phyloP scores from a whole-genome alignment of 2,797 vertebrate species.

The Lateolabrax maculatus region DNA sequence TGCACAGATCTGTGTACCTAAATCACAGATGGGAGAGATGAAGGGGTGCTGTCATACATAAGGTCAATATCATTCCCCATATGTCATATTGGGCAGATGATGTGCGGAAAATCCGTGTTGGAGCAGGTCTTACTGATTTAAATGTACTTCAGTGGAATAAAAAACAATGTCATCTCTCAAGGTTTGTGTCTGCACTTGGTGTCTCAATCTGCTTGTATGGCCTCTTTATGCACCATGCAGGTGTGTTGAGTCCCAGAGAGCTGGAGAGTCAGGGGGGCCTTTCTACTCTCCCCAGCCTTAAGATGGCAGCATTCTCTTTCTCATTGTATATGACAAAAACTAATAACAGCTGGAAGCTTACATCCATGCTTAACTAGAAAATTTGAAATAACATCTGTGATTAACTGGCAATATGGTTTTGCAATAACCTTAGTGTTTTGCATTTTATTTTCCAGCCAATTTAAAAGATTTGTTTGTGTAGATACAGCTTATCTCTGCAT shows the following conservation, averaged over 20 bases:
- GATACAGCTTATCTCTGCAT: slow-evolving; percentile 29
- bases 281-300: slow-evolving; percentile 69
- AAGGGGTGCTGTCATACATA: not conserved
- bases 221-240: slow-evolving; percentile 55
- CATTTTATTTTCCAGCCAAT: slow-evolving; percentile 19
- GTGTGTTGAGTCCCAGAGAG: slow-evolving; percentile 41
- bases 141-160: slow-evolving; percentile 12
- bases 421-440: slow-evolving; percentile 32
- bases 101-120: not conserved
- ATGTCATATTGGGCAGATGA: slow-evolving; percentile 4
- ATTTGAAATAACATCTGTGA: slow-evolving; percentile 37
- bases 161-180: not conserved
- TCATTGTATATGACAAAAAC: slow-evolving; percentile 9
- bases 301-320: slow-evolving; percentile 79
- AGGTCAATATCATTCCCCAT: not conserved
- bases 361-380: slow-evolving; percentile 27
- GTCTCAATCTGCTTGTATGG: slow-evolving; percentile 28
- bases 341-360: slow-evolving; percentile 44
- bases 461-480: slow-evolving; percentile 1
- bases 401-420: slow-evolving; percentile 17
- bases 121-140: slow-evolving; percentile 16
- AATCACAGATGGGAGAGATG: slow-evolving; percentile 34
- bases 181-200: slow-evolving; percentile 8
- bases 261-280: slow-evolving; percentile 26
- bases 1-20: slow-evolving; percentile 18